These are phyloP conservation scores for Sceloporus tristichus DNA, from an alignment of 2,113 vertebrate species.

Conservation along the genomic window DNA sequence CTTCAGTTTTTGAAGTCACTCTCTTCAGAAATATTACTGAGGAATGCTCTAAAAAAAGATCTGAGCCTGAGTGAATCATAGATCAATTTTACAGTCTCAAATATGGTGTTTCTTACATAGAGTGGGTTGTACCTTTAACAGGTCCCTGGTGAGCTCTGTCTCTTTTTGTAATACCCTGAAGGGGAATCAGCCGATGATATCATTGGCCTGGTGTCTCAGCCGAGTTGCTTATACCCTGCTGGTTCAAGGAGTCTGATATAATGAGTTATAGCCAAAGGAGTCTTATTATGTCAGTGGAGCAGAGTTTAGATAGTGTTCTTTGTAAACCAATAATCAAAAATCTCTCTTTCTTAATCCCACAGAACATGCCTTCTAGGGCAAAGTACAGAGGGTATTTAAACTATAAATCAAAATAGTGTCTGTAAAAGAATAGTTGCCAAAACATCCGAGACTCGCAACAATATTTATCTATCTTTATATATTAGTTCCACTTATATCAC, in stretches of 20 bases:
- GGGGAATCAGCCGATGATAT: neutral
- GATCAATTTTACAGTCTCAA: constrained; percentile 4
- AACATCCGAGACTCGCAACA: neutral
- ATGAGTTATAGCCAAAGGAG: neutral
- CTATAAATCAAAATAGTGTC: no score
- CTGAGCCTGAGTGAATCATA: neutral
- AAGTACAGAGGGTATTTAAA: neutral
- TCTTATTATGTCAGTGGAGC: neutral
- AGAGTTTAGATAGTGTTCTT: neutral
- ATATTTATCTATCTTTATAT: neutral
- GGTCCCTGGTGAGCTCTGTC: constrained; percentile 8
- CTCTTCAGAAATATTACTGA: neutral
- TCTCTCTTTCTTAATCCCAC: neutral
- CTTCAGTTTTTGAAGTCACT: neutral
- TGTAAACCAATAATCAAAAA: neutral
- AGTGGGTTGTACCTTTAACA: constrained; percentile 8
- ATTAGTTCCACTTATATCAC: neutral
- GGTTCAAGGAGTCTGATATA: neutral
- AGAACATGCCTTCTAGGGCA: neutral
- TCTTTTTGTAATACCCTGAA: constrained; percentile 6
- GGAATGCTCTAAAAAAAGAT: neutral
- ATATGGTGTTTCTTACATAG: neutral
- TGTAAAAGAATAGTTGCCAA: neutral
- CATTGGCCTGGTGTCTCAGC: neutral
- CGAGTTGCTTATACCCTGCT: neutral